Evolutionary conservation across 2,888 invertebrate genomes (phyloP), one percentile per base, ranked within the genome.

Genomic region (Byasa hedistus): DNA sequence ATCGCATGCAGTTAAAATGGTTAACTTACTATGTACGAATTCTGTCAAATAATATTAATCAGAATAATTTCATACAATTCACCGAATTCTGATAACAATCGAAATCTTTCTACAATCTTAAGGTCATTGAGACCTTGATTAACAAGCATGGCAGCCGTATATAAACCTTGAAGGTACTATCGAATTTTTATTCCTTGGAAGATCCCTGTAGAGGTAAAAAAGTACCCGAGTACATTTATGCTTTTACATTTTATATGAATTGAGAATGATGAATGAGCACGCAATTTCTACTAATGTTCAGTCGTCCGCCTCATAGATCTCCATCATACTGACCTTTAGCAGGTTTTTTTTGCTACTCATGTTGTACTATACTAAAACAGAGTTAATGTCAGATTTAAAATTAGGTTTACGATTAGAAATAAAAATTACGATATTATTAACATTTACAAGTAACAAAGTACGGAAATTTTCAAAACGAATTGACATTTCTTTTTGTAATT

Each of bases 91-190:
- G 24, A 23, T 21, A 39, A n/a, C 32, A 23, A 61, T 61, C 12
- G 39, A 62, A 62, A 62, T 56, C 62, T 32, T 48, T 27, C 17
- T 12, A 32, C 2, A 23, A 27, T 56, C 21, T 19, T 57, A 57
- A 63, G 56, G 56, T 32, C 36, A 61, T 24, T 27, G 24, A 48
- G 57, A 51, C 63, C 63, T 63, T 63, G 63, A 57, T 19, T 57
- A 57, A 44, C 44, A 21, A 63, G 62, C 56, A 56, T n/a, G 63
- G 21, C 19, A n/a, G n/a, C 48, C n/a, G 5, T 48, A n/a, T 48
- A 48, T 48, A 48, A 21, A 58, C 64, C 57, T 58, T 64, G 63
- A 51, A 63, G 51, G 12, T 21, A 32, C 57, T 44, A 36, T 58
- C 39, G 36, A 52, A 64, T 58, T 39, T 23, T 12, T 54, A 52